Evolutionary conservation across 1,140 invertebrate species (phyloP).

Genomic region (Argopecten irradians): DNA sequence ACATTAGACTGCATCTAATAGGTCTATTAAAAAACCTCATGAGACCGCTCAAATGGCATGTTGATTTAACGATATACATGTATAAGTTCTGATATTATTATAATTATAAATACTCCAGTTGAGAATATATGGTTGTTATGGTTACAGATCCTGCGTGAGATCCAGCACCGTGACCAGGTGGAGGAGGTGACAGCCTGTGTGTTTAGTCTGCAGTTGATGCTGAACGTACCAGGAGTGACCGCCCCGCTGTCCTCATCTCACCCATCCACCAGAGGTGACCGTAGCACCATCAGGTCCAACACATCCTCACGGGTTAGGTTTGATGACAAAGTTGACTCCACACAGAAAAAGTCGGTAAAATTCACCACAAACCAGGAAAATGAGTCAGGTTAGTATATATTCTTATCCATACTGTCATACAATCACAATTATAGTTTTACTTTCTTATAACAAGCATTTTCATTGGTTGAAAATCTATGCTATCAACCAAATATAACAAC

Average conservation of each 20-base stretch:
- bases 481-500: too few relatives aligned
- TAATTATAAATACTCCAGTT: background rate
- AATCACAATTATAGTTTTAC: too few relatives aligned
- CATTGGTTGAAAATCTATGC: too few relatives aligned
- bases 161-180: constrained; percentile 64
- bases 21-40: too few relatives aligned
- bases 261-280: background rate
- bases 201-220: constrained; percentile 68
- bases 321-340: constrained; percentile 33
- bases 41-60: too few relatives aligned
- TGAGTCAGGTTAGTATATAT: constrained; percentile 29
- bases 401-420: background rate
- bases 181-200: constrained; percentile 70
- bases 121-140: background rate
- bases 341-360: constrained; percentile 63
- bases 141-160: constrained; percentile 71
- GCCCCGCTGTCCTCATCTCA: background rate
- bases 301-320: constrained; percentile 33
- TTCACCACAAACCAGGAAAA: constrained; percentile 59
- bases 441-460: too few relatives aligned
- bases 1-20: too few relatives aligned
- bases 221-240: constrained; percentile 62
- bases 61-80: background rate
- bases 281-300: constrained; percentile 12
- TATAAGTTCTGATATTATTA: background rate